phyloP scores from a whole-genome alignment of 2,113 vertebrate genomes.

The Turnix velox region DNA sequence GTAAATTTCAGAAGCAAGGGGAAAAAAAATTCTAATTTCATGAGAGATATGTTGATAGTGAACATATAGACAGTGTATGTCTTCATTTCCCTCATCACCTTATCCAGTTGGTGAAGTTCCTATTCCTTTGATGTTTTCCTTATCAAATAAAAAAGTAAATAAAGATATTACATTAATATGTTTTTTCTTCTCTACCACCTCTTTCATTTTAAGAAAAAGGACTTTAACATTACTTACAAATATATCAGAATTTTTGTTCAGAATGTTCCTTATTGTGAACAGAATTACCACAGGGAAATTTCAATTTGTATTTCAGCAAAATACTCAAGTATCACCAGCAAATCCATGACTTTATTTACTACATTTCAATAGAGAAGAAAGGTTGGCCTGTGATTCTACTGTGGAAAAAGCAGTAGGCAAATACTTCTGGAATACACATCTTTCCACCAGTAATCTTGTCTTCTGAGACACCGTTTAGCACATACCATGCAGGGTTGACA shows the following conservation, averaged over 20 bases:
- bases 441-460: not conserved
- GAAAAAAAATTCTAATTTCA: not conserved
- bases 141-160: not conserved
- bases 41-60: not conserved
- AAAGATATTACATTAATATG: not conserved
- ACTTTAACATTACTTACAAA: not conserved
- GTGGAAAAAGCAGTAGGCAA: not conserved
- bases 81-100: not conserved
- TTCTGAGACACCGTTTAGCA: not conserved
- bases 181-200: not conserved
- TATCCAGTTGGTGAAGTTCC: not conserved
- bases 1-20: not conserved
- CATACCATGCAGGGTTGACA: slow-evolving; percentile 87
- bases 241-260: not conserved
- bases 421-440: not conserved
- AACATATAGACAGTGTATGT: not conserved
- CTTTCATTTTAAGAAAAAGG: not conserved
- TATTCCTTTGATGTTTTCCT: not conserved
- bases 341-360: not conserved
- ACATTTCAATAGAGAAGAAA: not conserved
- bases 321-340: not conserved
- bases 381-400: not conserved
- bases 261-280: not conserved
- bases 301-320: not conserved
- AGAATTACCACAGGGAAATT: not conserved